Evolutionary conservation across 2,113 vertebrate genomes (phyloP), one percentile per base, ranked within the genome.

Genomic region (Labeo rohita): DNA sequence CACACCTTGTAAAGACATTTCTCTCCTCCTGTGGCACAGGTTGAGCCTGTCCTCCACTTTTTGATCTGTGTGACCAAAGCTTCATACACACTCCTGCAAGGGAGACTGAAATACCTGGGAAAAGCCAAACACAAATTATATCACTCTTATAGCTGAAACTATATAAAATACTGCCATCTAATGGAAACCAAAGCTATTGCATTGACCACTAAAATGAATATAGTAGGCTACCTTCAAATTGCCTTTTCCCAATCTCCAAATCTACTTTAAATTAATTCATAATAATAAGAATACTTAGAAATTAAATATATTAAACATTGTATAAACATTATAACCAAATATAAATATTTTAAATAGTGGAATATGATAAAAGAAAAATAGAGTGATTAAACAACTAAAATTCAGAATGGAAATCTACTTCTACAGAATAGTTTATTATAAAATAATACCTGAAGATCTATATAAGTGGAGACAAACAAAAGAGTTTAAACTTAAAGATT

Each of bases 1-100:
- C 72, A 23, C 4, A 95, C 94, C 92, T 93, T 93, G 63, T 95
- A 95, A 13, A 94, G 89, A 65, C 94, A 95, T 84, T 80, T 92
- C 90, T 95, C 90, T 68, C 94, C 94, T 65, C 94, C 93, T 74
- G 54, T 84, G 23, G 83, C 84, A 87, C 95, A 96, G 78, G 91
- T 86, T 12, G 89, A 83, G 52, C 75, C 88, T 34, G 89, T 92
- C 77, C 80, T 91, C 95, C 95, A 95, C 72, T 90, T 91, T 78
- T 93, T 92, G 56, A 96, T 95, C 89, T 95, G 95, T 23, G 89
- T 90, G 47, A 95, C 93, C 74, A 95, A 88, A 3, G 90, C 88
- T 59, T 92, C 76, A 84, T 90, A 93, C 12, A 94, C 93, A 9
- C 15, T 75, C 39, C 82, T 77, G 87, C 95, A 96, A 1, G 94